Evolutionary conservation across 2,888 invertebrate genomes (phyloP), one percentile per base, ranked within the genome.

Genomic region (Tiphia femorata): DNA sequence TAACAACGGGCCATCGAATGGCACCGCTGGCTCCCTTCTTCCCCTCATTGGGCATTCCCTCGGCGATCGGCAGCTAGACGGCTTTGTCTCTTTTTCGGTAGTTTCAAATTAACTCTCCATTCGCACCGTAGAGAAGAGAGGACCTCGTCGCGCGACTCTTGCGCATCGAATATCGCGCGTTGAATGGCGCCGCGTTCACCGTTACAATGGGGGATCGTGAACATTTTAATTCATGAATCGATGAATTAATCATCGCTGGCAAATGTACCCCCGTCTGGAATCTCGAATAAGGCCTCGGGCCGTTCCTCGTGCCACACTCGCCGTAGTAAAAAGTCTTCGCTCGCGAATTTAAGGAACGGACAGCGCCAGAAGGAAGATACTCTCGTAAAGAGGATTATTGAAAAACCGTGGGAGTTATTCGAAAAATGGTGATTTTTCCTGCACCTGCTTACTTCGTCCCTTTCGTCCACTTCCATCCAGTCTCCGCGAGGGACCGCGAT

Each of bases 201-300:
- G 70, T 70, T 70, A 70, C 70, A 67, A 67, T 62, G 62, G 25
- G 67, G 59, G 64, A 70, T 70, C 70, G 70, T 70, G 70, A 70
- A 70, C 58, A 67, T 70, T 70, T 70, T 70, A 70, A 70, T 70
- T 70, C 70, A 70, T 70, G 70, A 70, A 62, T 54, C 70, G 51
- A 70, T 70, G 70, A 70, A 70, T 70, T 70, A 70, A 64, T 70
- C 70, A 70, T 70, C 58, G 53, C 67, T 70, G 62, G 66, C 66
- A 69, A 69, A 69, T 69, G 55, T 57, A 51, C 58, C 54, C n/a
- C 54, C 54, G 70, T 58, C 64, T 62, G 67, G 64, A 57, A 64
- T 61, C 61, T 49, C 70, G 62, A 62, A 60, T 64, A 61, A 51
- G 54, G 56, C 61, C 55, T 62, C 60, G 55, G 62, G 60, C 58